Evolutionary conservation across 2,113 vertebrate species (phyloP).

Genomic region (Cynopterus brachyotis): DNA sequence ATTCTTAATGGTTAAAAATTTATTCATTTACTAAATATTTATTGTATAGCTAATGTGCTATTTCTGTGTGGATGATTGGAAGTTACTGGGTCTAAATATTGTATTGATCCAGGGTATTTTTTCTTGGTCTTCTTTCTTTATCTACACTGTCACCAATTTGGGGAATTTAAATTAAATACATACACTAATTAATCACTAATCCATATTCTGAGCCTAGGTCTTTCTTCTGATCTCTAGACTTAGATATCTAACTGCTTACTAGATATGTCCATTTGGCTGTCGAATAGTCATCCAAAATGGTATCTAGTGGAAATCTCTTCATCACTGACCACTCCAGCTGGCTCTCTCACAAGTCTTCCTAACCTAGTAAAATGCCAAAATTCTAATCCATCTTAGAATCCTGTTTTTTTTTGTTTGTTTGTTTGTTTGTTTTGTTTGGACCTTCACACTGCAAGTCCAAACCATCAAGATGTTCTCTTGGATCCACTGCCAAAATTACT

Average conservation of each 20-base stretch:
- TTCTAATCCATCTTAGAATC: background rate
- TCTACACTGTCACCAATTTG: background rate
- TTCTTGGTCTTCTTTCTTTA: background rate
- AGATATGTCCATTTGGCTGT: background rate
- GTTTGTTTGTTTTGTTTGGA: background rate
- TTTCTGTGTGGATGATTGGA: background rate
- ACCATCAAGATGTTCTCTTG: background rate
- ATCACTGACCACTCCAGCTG: background rate
- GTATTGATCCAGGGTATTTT: background rate
- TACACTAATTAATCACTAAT: background rate
- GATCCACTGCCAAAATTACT: background rate
- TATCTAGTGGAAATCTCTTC: background rate
- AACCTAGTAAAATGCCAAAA: background rate
- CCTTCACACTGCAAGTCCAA: background rate
- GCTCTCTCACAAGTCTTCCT: background rate
- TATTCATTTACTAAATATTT: conserved; percentile 20
- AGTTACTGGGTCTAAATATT: background rate
- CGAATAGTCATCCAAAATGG: background rate
- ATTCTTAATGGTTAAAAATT: background rate
- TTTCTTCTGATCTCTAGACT: background rate
- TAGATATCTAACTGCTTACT: background rate
- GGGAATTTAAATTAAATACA: background rate
- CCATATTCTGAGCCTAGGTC: background rate
- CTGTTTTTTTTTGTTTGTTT: no score
- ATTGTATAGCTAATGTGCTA: background rate